Evolutionary conservation across 92 coral and sea anemone genomes (phyloP), one percentile per base, ranked within the genome.

Genomic region (Porites lobata): DNA sequence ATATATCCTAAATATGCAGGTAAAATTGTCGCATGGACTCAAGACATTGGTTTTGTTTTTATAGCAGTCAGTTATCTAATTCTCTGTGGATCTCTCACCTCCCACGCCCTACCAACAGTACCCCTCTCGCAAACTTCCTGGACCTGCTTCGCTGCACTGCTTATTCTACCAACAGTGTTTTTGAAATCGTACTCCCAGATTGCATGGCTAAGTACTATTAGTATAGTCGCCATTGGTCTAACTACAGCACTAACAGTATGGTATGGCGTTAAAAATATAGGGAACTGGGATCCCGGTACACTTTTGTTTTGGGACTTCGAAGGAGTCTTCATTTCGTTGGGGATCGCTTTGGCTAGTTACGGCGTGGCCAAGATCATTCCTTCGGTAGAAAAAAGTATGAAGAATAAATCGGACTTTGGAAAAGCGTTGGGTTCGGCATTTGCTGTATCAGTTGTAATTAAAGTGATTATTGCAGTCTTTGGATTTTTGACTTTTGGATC

Each of bases 151-250:
- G 83, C 86, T 10, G 76, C 67, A 15, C 77, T 50, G 15, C 12
- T 86, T 17, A 90, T 90, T 67, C 47, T 80, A n/a, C 93, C 93
- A n/a, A 71, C 93, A 64, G 72, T 77, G 64, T 85, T 90, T 72
- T 77, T 77, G 21, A 38, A 77, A 32, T 38, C 66, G 3, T 54
- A 43, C 7, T 57, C 67, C 6, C 66, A 77, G 43, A 77, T 77
- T 17, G 82, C 82, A 0, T 77, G 82, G 82, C 51, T 77, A 43
- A 77, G 82, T 18, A 12, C 56, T 6, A 17, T 77, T 21, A 56
- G 82, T 54, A n/a, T 77, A 7, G 51, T 54, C 19, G 67, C 82
- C 19, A 20, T 77, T 22, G 10, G 15, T 58, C 14, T 26, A 7
- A 59, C 68, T 15, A 11, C 59, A 11, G 82, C 13, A 54, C 9